Conservation (phyloP, 2,888 invertebrate genomes). For the Julus scandinavius region DNA sequence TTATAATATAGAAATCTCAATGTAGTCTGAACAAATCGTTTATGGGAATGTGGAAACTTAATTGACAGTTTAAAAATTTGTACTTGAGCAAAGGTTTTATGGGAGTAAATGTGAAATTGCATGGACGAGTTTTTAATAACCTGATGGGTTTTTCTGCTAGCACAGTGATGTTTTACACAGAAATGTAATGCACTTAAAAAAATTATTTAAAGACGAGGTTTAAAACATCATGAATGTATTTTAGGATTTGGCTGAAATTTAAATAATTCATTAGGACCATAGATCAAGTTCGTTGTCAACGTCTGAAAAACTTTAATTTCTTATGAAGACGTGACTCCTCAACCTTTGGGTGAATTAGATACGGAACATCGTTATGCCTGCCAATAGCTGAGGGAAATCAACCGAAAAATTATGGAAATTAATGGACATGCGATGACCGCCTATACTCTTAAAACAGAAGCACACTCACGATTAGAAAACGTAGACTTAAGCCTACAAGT, state of each 20-base stretch:
- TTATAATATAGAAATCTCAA: too few species aligned
- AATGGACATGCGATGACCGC: conserved; percentile 2
- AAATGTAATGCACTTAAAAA: too few species aligned
- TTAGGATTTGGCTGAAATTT: not conserved
- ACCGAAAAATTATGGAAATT: not conserved
- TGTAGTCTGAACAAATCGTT: too few species aligned
- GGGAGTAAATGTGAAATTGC: too few species aligned
- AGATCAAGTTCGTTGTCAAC: not conserved
- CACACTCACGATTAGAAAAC: not conserved
- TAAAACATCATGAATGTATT: too few species aligned
- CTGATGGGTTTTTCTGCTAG: too few species aligned
- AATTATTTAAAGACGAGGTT: too few species aligned
- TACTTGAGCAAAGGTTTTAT: too few species aligned
- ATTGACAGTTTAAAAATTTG: too few species aligned
- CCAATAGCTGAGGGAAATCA: not conserved
- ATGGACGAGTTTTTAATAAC: too few species aligned
- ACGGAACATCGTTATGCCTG: not conserved
- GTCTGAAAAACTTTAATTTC: not conserved
- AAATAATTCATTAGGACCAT: not conserved
- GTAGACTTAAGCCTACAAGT: not conserved
- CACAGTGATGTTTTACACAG: too few species aligned
- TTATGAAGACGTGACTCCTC: not conserved
- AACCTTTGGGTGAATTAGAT: not conserved
- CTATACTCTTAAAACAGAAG: not conserved
- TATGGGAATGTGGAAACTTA: too few species aligned